These are phyloP conservation scores for Haliclona indistincta DNA, from an alignment of 37 sponge, comb jelly and placozoan species.

Conservation along the genomic window DNA sequence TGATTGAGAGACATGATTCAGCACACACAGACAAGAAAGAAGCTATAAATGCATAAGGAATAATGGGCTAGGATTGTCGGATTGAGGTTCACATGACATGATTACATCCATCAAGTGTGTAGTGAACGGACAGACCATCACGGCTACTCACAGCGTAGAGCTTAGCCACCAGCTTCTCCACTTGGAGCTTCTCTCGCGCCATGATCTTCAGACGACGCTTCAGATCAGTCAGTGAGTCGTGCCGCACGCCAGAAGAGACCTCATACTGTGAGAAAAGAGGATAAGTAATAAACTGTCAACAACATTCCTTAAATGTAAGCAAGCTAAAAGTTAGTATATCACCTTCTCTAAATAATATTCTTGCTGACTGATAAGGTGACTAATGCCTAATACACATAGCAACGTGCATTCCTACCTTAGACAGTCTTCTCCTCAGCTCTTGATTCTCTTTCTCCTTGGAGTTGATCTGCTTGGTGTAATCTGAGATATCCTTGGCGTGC, in stretches of 20 bases:
- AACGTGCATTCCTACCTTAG: conserved; percentile 32
- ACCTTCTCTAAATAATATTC: too few relatives aligned
- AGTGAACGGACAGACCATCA: conserved; percentile 3
- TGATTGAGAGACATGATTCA: too few relatives aligned
- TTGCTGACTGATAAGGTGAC: background rate
- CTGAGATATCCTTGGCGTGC: conserved; percentile 71
- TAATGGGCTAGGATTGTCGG: too few relatives aligned
- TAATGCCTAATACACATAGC: background rate
- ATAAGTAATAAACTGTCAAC: background rate
- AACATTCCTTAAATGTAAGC: conserved; percentile 1
- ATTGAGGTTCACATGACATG: too few relatives aligned
- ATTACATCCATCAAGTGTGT: too few relatives aligned
- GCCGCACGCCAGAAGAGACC: background rate
- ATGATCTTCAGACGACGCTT: conserved; percentile 33
- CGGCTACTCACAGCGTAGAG: conserved; percentile 30
- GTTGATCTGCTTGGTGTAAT: conserved; percentile 69
- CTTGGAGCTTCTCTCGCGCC: conserved; percentile 46
- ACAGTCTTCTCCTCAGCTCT: conserved; percentile 35
- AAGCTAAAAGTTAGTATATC: background rate
- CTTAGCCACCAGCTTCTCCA: conserved; percentile 54
- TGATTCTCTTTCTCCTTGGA: conserved; percentile 63
- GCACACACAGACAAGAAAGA: too few relatives aligned
- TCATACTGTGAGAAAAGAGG: conserved; percentile 23
- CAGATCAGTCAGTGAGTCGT: conserved; percentile 19
- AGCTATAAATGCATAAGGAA: too few relatives aligned